Base-by-base conservation (phyloP, 2,797 vertebrate genomes). In the Coregonus suidteri region DNA sequence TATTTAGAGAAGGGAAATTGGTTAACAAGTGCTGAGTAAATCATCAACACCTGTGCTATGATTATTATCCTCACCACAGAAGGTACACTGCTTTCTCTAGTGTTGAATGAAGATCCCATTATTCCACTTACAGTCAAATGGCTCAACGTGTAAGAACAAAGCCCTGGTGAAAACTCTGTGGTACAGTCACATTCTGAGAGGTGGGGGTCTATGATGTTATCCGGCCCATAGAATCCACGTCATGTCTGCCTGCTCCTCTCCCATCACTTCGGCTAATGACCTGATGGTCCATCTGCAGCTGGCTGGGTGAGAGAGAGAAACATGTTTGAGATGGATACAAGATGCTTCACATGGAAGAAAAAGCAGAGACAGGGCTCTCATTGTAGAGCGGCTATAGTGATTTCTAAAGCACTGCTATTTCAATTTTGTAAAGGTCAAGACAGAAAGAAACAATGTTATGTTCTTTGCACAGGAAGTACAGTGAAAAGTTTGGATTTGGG, bases 11-110 rank as follows among this genome's bases (percentile, higher is more conserved):
- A 47, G 20, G 25, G 56, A 62, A 52, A 70, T 81, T 75, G 80
- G 76, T 83, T 87, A 84, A 67, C 80, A 81, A 80, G 77, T 77
- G 51, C 75, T 78, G 68, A 82, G 52, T 79, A 85, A 83, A 80
- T 81, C 83, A 62, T 75, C 51, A 71, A 41, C 73, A 81, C 59
- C 77, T 35, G 64, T 75, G 85, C 51, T 84, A 88, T 74, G 85
- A 88, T 87, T 84, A 84, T 62, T 67, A 11, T 79, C 34, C 79
- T 85, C 81, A 84, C 75, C 78, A 47, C 79, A 25, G 35, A 69
- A 37, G 11, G 35, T 47, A 15, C 13, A 71, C 3, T 7, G 41
- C 69, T 25, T 30, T 71, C 69, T 2, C 41, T 13, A 1, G 41
- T n/a, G 47, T 52, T 72, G 14, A 72, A 34, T 30, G 25, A 16